A percentile compares a stretch with the other conserved stretches of the same genome.
Evolutionary conservation across 2,888 invertebrate genomes (phyloP).

Genomic region (Euplexia lucipara): DNA sequence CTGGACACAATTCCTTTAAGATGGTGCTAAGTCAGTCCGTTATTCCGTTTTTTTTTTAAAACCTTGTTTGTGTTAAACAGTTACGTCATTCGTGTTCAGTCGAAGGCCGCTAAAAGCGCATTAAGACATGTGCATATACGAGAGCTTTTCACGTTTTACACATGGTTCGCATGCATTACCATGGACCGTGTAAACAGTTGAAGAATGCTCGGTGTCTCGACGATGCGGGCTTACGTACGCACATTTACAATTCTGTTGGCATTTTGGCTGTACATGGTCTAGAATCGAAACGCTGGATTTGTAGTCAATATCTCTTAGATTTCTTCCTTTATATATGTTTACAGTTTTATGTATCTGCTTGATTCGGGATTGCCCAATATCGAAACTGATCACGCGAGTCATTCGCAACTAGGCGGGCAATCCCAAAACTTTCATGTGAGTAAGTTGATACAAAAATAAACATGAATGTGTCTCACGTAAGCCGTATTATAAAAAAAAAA

Average conservation of each 20-base stretch:
- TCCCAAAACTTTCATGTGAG: constrained; percentile 42
- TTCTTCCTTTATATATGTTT: constrained; percentile 24
- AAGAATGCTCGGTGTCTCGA: constrained; percentile 33
- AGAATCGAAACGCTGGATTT: neutral
- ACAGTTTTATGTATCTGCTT: constrained; percentile 18
- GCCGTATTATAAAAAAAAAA: constrained; percentile 22
- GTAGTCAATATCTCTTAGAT: neutral
- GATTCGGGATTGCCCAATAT: constrained; percentile 16
- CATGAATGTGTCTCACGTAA: constrained; percentile 46
- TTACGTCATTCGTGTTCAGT: constrained; percentile 18
- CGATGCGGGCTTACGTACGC: constrained; percentile 35
- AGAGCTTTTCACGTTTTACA: constrained; percentile 46
- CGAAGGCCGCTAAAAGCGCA: constrained; percentile 38
- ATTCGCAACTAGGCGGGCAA: constrained; percentile 14
- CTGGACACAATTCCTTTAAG: no score
- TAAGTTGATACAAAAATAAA: constrained; percentile 47
- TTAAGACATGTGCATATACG: constrained; percentile 23
- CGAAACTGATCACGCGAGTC: constrained; percentile 22
- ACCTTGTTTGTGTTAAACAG: neutral
- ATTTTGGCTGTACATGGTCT: neutral
- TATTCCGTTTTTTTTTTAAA: no score
- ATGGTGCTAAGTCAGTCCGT: no score
- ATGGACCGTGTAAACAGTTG: constrained; percentile 51
- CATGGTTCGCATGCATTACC: constrained; percentile 24
- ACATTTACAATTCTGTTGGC: neutral